These are phyloP conservation scores for Ormyrus labotus DNA, from an alignment of 2,888 invertebrate genomes.

Conservation along the genomic window DNA sequence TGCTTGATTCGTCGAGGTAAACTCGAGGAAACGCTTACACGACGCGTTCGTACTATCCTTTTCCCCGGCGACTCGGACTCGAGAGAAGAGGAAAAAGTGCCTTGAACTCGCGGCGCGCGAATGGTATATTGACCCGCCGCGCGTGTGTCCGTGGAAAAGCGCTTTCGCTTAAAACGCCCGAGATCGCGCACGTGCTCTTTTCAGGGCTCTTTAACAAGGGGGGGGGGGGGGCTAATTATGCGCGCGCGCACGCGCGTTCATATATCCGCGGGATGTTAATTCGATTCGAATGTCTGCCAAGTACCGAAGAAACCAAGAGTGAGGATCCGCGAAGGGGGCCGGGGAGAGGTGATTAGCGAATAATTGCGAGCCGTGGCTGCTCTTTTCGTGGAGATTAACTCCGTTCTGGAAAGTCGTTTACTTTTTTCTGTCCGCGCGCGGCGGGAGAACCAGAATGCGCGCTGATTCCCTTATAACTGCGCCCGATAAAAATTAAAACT, in stretches of 20 bases:
- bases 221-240: slow-evolving; percentile 11
- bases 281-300: slow-evolving; percentile 23
- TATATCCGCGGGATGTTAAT: slow-evolving; percentile 20
- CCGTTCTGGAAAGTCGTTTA: no score
- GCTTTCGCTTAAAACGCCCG: slow-evolving; percentile 4
- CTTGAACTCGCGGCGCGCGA: slow-evolving; percentile 46
- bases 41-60: background rate
- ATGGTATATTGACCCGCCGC: slow-evolving; percentile 45
- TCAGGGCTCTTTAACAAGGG: slow-evolving; percentile 13
- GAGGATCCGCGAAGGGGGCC: background rate
- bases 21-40: slow-evolving; percentile 41
- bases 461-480: no score
- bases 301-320: background rate
- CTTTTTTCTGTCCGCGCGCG: no score
- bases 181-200: background rate
- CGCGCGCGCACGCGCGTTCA: background rate
- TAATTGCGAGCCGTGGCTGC: background rate
- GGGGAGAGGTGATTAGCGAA: background rate
- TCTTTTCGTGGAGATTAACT: no score
- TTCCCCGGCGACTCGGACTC: background rate
- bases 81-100: slow-evolving; percentile 37
- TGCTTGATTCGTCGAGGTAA: no score
- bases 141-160: slow-evolving; percentile 31
- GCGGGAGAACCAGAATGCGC: no score
- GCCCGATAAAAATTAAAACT: no score